Percentiles rank a stretch among this genome's conserved stretches.
Evolutionary conservation across 35 echinoderm and acorn worm species (phyloP).

Genomic region (Stichopus chloronotus): DNA sequence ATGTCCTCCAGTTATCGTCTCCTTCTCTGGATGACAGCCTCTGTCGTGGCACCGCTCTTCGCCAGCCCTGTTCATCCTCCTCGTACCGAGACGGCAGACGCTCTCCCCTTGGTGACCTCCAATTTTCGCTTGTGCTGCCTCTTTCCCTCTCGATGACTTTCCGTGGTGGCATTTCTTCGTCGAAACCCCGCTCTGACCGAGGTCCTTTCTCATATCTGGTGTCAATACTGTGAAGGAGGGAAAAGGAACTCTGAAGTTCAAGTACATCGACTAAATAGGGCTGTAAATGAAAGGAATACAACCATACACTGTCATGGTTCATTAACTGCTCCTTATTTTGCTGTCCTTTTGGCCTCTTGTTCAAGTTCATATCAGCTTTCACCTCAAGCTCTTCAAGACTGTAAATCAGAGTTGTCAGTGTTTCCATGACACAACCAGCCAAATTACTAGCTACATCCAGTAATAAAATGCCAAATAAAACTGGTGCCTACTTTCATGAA

Average conservation of each 20-base stretch:
- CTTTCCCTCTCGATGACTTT: constrained; percentile 82
- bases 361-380: too few relatives aligned
- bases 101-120: constrained; percentile 76
- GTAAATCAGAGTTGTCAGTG: too few relatives aligned
- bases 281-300: too few relatives aligned
- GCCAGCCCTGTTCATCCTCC: constrained; percentile 85
- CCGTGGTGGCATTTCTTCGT: constrained; percentile 73
- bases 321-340: too few relatives aligned
- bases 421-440: too few relatives aligned
- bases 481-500: too few relatives aligned
- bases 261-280: not conserved
- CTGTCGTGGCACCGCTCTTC: constrained; percentile 45
- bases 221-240: constrained; percentile 10
- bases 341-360: too few relatives aligned
- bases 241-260: not conserved
- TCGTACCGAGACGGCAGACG: constrained; percentile 50
- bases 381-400: too few relatives aligned
- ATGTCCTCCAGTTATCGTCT: constrained; percentile 85
- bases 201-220: constrained; percentile 60
- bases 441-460: too few relatives aligned
- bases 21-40: constrained; percentile 53
- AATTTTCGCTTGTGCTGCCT: constrained; percentile 95
- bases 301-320: too few relatives aligned
- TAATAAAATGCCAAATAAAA: too few relatives aligned
- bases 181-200: constrained; percentile 67